These are phyloP conservation scores for Acanthis flammea DNA, from an alignment of 2,797 vertebrate species.

Conservation along the genomic window DNA sequence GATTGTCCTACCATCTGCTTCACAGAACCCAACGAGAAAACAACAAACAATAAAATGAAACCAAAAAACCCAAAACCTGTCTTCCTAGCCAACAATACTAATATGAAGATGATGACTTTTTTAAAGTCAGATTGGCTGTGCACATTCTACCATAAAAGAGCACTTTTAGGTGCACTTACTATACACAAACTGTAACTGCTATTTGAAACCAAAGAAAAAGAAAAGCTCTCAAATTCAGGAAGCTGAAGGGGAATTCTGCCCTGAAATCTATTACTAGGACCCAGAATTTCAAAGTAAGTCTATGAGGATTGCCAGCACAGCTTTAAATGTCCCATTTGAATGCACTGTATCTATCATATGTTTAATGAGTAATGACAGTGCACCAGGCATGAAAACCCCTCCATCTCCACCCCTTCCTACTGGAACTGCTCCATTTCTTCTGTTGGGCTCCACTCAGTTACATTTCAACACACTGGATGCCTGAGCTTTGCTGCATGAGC, in stretches of 20 bases:
- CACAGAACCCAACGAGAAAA: neutral
- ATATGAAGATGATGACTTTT: neutral
- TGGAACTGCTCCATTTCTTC: neutral
- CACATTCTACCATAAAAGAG: neutral
- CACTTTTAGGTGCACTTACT: neutral
- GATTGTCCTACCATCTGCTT: neutral
- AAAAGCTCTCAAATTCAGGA: neutral
- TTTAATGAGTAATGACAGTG: rapidly evolving
- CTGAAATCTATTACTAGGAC: neutral
- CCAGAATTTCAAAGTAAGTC: neutral
- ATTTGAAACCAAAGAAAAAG: neutral
- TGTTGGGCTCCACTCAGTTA: neutral
- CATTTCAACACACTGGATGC: neutral
- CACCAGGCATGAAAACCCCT: neutral
- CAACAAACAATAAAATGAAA: neutral
- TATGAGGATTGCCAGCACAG: neutral
- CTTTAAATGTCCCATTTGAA: neutral
- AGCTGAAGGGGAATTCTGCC: neutral
- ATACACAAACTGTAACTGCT: neutral
- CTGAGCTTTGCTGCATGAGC: neutral
- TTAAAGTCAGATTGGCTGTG: neutral
- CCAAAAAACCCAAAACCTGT: rapidly evolving
- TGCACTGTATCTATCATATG: neutral
- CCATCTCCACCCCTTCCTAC: neutral
- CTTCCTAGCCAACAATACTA: neutral